Conservation (phyloP, 1,140 invertebrate genomes). For the Pseudomyrmex cubaensis region DNA sequence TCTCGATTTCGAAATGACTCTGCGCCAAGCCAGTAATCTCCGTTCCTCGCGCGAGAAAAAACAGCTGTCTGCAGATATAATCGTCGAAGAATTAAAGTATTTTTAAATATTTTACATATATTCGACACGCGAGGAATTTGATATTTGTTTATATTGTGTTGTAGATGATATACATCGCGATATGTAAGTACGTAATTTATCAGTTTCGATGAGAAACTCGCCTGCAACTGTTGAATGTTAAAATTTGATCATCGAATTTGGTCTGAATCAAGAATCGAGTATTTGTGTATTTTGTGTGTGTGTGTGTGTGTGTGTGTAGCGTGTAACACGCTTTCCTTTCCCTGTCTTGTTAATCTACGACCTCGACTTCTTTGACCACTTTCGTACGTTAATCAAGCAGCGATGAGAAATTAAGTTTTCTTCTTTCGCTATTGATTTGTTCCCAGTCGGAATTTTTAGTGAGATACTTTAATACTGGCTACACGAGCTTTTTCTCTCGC, state of each 20-base stretch:
- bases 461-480: neutral
- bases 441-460: conserved; percentile 23
- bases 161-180: too few species aligned
- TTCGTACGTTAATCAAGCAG: conserved; percentile 21
- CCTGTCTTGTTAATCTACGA: conserved; percentile 57
- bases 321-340: conserved; percentile 51
- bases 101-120: too few species aligned
- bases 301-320: neutral
- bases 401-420: conserved; percentile 10
- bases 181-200: neutral
- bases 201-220: neutral
- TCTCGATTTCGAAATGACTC: conserved; percentile 33
- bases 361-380: conserved; percentile 47
- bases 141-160: too few species aligned
- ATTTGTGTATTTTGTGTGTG: too few species aligned
- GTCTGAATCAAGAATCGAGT: too few species aligned
- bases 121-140: too few species aligned
- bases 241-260: too few species aligned
- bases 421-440: conserved; percentile 5
- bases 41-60: conserved; percentile 17
- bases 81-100: neutral
- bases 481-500: neutral
- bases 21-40: conserved; percentile 17
- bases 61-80: neutral
- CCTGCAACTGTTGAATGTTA: too few species aligned